phyloP scores from a whole-genome alignment of 2,113 vertebrate genomes.

The Thamnaconus septentrionalis region DNA sequence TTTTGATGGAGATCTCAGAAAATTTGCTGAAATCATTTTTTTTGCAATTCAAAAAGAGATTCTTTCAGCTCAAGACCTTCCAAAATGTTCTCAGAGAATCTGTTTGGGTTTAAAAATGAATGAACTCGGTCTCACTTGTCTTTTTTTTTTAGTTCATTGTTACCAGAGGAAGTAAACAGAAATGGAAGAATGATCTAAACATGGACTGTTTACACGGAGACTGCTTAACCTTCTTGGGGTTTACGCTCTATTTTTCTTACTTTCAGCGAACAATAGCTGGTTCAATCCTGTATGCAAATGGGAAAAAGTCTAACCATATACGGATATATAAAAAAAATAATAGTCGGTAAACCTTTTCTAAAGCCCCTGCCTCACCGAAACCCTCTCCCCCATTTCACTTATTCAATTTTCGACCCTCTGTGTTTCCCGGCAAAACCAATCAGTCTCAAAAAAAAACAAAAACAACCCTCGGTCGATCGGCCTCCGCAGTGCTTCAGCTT shows the following conservation, averaged over 20 bases:
- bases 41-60: neutral
- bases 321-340: neutral
- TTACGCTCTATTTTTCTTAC: too few relatives aligned
- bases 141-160: conserved; percentile 2
- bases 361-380: neutral
- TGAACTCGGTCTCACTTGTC: too few relatives aligned
- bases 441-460: too few relatives aligned
- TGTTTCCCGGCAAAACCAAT: neutral
- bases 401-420: conserved; percentile 22
- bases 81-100: neutral
- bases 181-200: neutral
- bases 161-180: conserved; percentile 16
- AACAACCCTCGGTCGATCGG: neutral
- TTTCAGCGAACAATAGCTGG: conserved; percentile 6
- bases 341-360: neutral
- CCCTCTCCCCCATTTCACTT: neutral
- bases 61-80: neutral
- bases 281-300: neutral
- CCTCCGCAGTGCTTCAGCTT: conserved; percentile 14
- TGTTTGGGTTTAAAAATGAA: neutral
- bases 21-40: neutral
- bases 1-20: neutral
- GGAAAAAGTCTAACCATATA: neutral
- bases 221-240: neutral
- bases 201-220: neutral